Evolutionary conservation across 2,888 invertebrate genomes (phyloP), one percentile per base, ranked within the genome.

Genomic region (Amblyjoppa fuscipennis): DNA sequence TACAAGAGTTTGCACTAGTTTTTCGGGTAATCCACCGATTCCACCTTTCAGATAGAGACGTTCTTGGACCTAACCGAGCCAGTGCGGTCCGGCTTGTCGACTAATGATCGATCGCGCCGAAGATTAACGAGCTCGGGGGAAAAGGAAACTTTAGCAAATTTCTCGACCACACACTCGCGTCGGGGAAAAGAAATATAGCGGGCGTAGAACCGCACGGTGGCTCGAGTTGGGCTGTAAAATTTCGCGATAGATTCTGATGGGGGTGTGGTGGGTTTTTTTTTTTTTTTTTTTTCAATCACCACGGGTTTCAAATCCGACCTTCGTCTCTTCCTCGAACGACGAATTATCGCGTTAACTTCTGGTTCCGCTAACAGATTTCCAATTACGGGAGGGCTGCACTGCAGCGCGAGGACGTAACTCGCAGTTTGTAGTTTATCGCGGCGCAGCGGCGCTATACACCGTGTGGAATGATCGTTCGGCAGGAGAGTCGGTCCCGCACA

Each of bases 321-420:
- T 84, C 76, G 61, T 78, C 61, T 88, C 87, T 92, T 91, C 91
- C 77, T 78, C 81, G 91, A 91, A 76, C 90, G 86, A 84, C 88
- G 89, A 31, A 92, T 92, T 90, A 91, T 91, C 90, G 87, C 81
- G 59, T 84, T 85, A 91, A 91, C 91, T 91, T 89, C 87, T 88
- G 88, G 90, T 91, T 91, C 89, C 90, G 91, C 91, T 91, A 91
- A 89, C 88, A 88, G 88, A 91, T 90, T 91, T 88, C 89, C 86
- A 85, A 64, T 75, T 31, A 31, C 75, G 64, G 45, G 25, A 64
- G 11, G 28, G 31, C 28, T 16, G 49, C 2, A n/a, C 16, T 70
- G 70, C 70, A 70, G 7, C 45, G 70, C 45, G 70, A 70, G 49
- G 28, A 70, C 20, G 20, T 4, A 16, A 25, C 51, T 70, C 16